Percentiles rank a stretch among this genome's conserved stretches.
Conservation (phyloP, 2,113 vertebrate genomes). For the Ceratotherium simum region DNA sequence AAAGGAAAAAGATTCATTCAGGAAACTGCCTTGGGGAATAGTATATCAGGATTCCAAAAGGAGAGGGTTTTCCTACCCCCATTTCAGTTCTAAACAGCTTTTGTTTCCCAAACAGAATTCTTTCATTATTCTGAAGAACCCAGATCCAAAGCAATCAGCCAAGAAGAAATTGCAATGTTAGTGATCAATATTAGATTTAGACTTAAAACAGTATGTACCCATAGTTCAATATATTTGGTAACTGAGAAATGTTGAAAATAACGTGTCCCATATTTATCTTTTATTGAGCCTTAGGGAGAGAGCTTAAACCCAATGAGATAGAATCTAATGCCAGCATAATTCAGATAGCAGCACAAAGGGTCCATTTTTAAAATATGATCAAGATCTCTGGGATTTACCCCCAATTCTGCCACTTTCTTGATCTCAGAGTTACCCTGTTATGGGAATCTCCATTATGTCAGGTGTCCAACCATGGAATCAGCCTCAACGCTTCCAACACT, state of each 20-base stretch:
- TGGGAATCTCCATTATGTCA: not conserved
- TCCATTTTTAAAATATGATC: constrained; percentile 8
- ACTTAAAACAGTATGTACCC: not conserved
- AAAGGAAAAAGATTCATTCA: constrained; percentile 77
- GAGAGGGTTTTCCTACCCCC: not conserved
- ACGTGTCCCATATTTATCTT: not conserved
- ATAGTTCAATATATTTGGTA: constrained; percentile 36
- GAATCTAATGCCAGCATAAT: not conserved
- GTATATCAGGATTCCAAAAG: constrained; percentile 53
- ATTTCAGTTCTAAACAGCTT: constrained; percentile 65
- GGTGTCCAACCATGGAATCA: not conserved
- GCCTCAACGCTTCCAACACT: not conserved
- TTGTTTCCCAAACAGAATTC: constrained; percentile 24
- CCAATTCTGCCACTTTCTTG: not conserved
- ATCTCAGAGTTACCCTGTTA: not conserved
- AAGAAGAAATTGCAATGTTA: constrained; percentile 21
- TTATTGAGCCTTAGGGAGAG: not conserved
- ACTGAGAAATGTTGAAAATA: not conserved
- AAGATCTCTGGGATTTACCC: not conserved
- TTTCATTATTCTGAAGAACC: constrained; percentile 35
- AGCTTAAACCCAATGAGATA: not conserved
- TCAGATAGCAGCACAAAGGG: not conserved
- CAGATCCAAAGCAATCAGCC: not conserved
- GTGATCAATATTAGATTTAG: not conserved
- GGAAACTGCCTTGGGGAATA: constrained; percentile 63